Evolutionary conservation across 1,140 invertebrate genomes (phyloP), one percentile per base, ranked within the genome.

Genomic region (Harlomillsia oculata): DNA sequence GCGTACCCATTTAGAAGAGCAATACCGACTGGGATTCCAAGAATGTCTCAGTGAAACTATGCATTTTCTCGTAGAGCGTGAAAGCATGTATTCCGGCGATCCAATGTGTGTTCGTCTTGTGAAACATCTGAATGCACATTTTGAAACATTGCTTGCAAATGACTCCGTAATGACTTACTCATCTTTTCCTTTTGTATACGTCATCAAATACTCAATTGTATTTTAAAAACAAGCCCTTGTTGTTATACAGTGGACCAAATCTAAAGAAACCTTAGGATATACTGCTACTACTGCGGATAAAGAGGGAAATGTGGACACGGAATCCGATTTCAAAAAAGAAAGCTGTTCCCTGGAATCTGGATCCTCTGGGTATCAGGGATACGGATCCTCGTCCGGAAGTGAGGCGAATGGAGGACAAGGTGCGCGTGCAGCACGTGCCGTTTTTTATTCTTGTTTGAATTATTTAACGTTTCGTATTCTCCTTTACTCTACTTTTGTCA

Each of bases 31-130:
- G 5, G 89, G 91, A 2, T 96, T 84, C 72, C 84, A 89, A 69
- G 90, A 94, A 69, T 94, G 90, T 63, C 77, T 92, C 60, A 84
- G 83, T 36, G 91, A 97, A 69, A 82, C 84, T 0, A 83, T 94
- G 72, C 79, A 89, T 62, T 96, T 89, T 70, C 79, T 96, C 16
- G 84, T 90, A 2, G 89, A 95, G 64, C 79, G 82, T 1, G 86
- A 91, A 67, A 87, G 84, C 1, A 80, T 82, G 64, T 82, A 81
- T 46, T 80, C 85, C 0, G 78, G 80, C 1, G 89, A 94, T 67
- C 78, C 82, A 0, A 72, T 93, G 6, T 93, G 88, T 67, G 78
- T 83, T 23, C 82, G 87, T 55, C 72, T 97, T 2, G 76, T 89
- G 36, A 79, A 80, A 26, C 90, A 95, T 69, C 74, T 96, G 41